Evolutionary conservation across 2,797 vertebrate genomes (phyloP), one percentile per base, ranked within the genome.

Genomic region (Erithacus rubecula): DNA sequence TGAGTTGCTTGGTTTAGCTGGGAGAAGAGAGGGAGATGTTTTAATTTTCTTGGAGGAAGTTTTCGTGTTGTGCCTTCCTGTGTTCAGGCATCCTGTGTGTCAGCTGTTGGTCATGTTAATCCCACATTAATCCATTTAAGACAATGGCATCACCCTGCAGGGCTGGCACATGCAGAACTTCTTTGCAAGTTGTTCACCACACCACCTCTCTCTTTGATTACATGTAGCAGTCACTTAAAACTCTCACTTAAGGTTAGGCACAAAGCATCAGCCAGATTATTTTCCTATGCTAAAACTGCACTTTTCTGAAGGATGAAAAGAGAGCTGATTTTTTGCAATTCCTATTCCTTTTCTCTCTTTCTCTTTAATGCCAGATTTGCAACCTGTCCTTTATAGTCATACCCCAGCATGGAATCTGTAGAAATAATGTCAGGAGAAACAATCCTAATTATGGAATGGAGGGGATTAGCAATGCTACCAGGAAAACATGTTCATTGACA

Each of bases 11-110:
- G 43, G 16, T 68, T 88, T 72, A 69, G 21, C 37, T 69, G 51
- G 72, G 76, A 39, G 56, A 26, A 47, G 37, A 79, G 58, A 49
- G 34, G 24, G 41, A 63, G 16, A 44, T 32, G 21, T 65, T 93
- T 83, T 49, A 0, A 49, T 78, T 90, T 91, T 78, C 58, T 78
- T 62, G 51, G 78, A 93, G 43, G 65, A 75, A 59, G 15, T 65
- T 92, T 94, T 87, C 23, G 7, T 72, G 82, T 86, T 72, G 32
- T 63, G 59, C 47, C 32, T 86, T 74, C 23, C 39, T 72, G 24
- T 75, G 36, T 81, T 85, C 55, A 65, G 47, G 37, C 65, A 68
- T 64, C 52, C 62, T 18, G 10, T 46, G 56, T 71, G 62, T 81
- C 51, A 72, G 62, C 41, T 92, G 39, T 65, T 60, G 39, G 43